Base-by-base conservation (phyloP, 2,888 invertebrate species). In the Beris chalybata region DNA sequence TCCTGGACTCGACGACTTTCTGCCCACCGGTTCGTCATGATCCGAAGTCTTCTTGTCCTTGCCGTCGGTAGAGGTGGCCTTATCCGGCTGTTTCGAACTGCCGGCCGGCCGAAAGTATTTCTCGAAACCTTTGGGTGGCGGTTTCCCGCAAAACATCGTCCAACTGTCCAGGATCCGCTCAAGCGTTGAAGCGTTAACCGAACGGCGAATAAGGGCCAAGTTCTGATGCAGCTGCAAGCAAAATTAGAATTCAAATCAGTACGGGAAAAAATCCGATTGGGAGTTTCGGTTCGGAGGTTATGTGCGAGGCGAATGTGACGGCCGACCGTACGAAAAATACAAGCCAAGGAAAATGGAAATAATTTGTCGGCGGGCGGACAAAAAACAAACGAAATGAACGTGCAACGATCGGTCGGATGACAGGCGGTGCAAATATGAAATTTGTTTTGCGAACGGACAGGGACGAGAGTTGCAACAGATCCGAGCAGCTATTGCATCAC, bases 121-220 rank as follows among this genome's bases (percentile, higher is more conserved):
- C 77, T 95, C 96, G 79, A 96, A 96, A 1, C 96, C 96, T 81
- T 95, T 95, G 0, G 95, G 95, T 12, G 92, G 95, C 12, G 92
- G 90, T 74, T 91, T 89, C 73, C 90, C 88, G 75, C 90, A 89
- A 72, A 92, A 84, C 66, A 85, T 71, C 71, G 78, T 80, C 83
- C 84, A 90, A 74, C 89, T 84, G 74, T 86, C 84, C 78, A 86
- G 79, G 71, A 87, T 82, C 72, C 83, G 82, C 80, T 86, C 83
- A 74, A 87, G 72, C 71, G 82, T 50, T 22, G 56, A 22, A 73
- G 85, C 85, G 31, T 75, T 38, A 5, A 44, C 79, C 71, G 73
- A 72, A 73, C 75, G 76, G 69, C 74, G 78, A 31, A 80, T 71
- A 47, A 76, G 67, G 3, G 78, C 75, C 38, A 83, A 74, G 64